Evolutionary conservation across 1,140 invertebrate species (phyloP).

Genomic region (Stenopsyche tienmushanensis): DNA sequence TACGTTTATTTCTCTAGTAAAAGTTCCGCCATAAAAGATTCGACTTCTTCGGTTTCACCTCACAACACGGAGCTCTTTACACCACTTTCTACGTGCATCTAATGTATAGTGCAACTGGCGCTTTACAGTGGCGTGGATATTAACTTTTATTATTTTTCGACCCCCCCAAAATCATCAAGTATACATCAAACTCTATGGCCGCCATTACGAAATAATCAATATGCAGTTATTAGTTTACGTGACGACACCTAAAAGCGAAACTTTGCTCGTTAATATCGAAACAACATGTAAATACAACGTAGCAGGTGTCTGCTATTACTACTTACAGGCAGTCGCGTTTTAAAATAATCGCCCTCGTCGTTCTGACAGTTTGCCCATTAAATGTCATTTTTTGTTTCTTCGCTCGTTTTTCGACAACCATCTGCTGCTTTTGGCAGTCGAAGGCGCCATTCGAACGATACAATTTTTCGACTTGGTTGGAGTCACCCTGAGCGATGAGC

Average conservation of each 20-base stretch:
- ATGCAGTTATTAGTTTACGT: conserved; percentile 13
- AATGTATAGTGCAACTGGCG: not conserved
- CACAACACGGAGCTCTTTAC: too few relatives aligned
- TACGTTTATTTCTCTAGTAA: too few relatives aligned
- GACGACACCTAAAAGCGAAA: conserved; percentile 15
- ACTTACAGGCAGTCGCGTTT: not conserved
- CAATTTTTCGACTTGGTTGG: too few relatives aligned
- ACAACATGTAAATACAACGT: conserved; percentile 1
- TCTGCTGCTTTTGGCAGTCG: too few relatives aligned
- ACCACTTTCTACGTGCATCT: too few relatives aligned
- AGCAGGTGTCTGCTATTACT: conserved; percentile 16
- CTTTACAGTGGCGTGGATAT: not conserved
- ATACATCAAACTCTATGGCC: not conserved
- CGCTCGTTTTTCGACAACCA: too few relatives aligned
- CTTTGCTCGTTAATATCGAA: conserved; percentile 17
- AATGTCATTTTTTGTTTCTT: not conserved
- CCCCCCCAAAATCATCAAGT: too few relatives aligned
- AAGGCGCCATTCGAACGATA: too few relatives aligned
- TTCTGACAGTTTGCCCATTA: not conserved
- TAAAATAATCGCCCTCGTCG: not conserved
- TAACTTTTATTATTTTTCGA: not conserved
- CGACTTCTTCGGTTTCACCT: too few relatives aligned
- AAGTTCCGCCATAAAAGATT: too few relatives aligned
- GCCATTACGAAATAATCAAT: not conserved
- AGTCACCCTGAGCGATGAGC: too few relatives aligned